phyloP scores from a whole-genome alignment of 37 sponge, comb jelly and placozoan genomes.

The Oscarella lobularis region DNA sequence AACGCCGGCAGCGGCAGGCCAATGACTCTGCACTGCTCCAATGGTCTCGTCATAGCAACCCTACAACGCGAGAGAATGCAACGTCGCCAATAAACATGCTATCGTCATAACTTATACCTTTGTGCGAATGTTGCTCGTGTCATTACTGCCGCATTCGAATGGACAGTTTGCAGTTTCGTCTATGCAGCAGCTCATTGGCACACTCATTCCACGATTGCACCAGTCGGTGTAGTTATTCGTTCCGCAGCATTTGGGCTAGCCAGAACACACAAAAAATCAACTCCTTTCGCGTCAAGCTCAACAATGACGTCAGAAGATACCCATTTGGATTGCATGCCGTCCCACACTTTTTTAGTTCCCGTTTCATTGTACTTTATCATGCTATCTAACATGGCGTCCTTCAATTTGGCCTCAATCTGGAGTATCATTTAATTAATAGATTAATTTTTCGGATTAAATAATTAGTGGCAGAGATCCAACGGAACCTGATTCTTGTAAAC shows the following conservation, averaged over 20 bases:
- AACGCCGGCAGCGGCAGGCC: background rate
- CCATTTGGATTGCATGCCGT: background rate
- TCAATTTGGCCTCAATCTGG: background rate
- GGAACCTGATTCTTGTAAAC: background rate
- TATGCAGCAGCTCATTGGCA: background rate
- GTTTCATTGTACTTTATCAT: background rate
- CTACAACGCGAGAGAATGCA: background rate
- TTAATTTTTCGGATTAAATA: too few species aligned
- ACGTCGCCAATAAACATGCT: background rate
- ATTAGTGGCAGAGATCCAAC: too few species aligned
- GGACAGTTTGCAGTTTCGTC: too few species aligned
- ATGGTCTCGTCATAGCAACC: background rate
- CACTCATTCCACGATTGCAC: background rate
- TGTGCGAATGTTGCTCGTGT: too few species aligned
- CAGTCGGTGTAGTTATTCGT: background rate
- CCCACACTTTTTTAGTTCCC: background rate
- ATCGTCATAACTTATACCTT: too few species aligned
- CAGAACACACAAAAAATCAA: too few species aligned
- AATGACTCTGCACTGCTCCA: background rate
- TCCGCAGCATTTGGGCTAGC: background rate
- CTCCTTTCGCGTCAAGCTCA: too few species aligned
- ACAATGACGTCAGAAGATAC: too few species aligned
- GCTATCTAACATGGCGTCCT: background rate
- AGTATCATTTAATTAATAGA: too few species aligned
- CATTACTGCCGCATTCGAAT: too few species aligned